phyloP scores from a whole-genome alignment of 2,113 vertebrate species.

The Poecile atricapillus region DNA sequence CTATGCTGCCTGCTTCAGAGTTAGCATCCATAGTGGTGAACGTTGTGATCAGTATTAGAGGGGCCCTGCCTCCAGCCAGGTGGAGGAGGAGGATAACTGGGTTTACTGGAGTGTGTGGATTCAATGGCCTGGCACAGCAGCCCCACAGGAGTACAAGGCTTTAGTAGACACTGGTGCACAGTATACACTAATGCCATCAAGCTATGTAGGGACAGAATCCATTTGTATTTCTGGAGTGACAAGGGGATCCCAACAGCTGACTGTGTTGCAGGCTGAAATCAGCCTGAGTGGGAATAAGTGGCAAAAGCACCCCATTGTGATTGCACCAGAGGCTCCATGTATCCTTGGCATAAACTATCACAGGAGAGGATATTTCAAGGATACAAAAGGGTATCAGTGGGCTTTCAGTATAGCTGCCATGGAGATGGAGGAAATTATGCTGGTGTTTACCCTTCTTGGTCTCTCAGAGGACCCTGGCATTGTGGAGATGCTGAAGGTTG shows the following conservation, averaged over 20 bases:
- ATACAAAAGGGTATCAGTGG: background rate
- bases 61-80: too few species aligned
- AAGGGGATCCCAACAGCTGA: background rate
- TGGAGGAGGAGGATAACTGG: too few species aligned
- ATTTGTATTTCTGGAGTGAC: too few species aligned
- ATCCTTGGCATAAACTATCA: background rate
- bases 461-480: background rate
- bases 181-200: too few species aligned
- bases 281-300: background rate
- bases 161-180: too few species aligned
- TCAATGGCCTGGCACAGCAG: too few species aligned
- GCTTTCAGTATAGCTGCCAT: background rate
- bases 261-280: background rate
- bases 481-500: background rate
- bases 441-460: background rate
- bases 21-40: too few species aligned
- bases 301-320: background rate
- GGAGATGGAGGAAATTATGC: background rate
- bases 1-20: too few species aligned
- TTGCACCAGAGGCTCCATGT: background rate
- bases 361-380: background rate
- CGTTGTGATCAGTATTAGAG: too few species aligned
- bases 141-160: too few species aligned
- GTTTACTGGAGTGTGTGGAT: too few species aligned
- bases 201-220: too few species aligned